Evolutionary conservation across 1,140 invertebrate genomes (phyloP), one percentile per base, ranked within the genome.

Genomic region (Globodera rostochiensis): DNA sequence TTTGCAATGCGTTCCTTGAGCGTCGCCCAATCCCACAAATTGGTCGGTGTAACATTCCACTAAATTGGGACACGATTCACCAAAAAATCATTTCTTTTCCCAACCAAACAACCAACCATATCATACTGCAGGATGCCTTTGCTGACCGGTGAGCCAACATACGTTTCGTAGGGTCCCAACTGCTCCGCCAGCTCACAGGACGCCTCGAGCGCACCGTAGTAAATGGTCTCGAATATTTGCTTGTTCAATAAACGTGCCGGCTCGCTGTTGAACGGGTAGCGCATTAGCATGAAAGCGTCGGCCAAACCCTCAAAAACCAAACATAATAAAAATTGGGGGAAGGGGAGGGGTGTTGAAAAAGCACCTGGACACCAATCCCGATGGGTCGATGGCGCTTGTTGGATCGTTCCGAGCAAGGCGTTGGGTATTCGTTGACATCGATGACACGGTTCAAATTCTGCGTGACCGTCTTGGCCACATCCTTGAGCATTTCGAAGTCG

Each of bases 211-310:
- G 97, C 95, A n/a, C 94, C 95, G 91, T 94, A 98, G 90, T 99
- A 99, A 79, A 99, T 94, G 0, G 96, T 98, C 91, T 99, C 97
- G 91, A 99, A 99, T 81, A 99, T 98, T 90, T 98, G 94, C 84
- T 94, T 94, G 91, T 99, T 99, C 4, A 99, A 90, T 84, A 94
- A 91, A 80, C 93, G 92, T 0, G 97, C 96, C 89, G 96, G 93
- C 74, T 93, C 92, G 88, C 92, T 92, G 67, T 92, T 92, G 90
- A 97, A 99, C 64, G 97, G 95, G 91, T 93, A 94, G 71, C 95
- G 92, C 95, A 99, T 95, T 45, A 98, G 90, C 78, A 98, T 94
- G 90, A 99, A 98, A 25, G 96, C 93, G 92, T 99, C 98, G 13
- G 97, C 97, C 25, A 99, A 91, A 3, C 97, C 97, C 91, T 83